Conservation (phyloP, 2,797 vertebrate species). For the Chlorospingus semifuscus region DNA sequence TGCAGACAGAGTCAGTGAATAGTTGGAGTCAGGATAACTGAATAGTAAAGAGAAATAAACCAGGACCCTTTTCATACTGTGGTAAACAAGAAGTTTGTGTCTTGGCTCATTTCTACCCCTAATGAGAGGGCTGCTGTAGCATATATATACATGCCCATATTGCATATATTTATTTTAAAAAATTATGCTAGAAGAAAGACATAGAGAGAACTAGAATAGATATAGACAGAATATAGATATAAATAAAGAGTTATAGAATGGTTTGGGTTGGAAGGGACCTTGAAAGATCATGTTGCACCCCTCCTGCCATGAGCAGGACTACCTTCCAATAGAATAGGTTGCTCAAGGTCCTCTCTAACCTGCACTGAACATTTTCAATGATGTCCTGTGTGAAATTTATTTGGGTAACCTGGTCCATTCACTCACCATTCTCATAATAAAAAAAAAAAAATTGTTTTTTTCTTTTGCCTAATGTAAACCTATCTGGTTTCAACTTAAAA, state of each 20-base stretch:
- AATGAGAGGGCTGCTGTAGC: not conserved
- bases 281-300: not conserved
- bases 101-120: not conserved
- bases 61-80: not conserved
- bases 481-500: not conserved
- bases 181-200: not conserved
- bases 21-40: not conserved
- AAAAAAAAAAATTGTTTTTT: not conserved
- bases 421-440: not conserved
- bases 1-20: not conserved
- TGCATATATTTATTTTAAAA: not conserved
- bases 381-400: not conserved
- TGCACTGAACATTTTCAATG: not conserved
- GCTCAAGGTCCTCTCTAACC: fast-evolving
- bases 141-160: not conserved
- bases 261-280: not conserved
- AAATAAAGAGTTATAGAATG: not conserved
- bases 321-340: not conserved
- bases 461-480: not conserved
- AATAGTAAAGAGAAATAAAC: not conserved
- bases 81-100: not conserved
- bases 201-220: not conserved
- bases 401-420: not conserved
- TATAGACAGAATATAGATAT: not conserved
- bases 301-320: fast-evolving